Evolutionary conservation across 2,888 invertebrate species (phyloP).

Genomic region (Rhodophaea formosa): DNA sequence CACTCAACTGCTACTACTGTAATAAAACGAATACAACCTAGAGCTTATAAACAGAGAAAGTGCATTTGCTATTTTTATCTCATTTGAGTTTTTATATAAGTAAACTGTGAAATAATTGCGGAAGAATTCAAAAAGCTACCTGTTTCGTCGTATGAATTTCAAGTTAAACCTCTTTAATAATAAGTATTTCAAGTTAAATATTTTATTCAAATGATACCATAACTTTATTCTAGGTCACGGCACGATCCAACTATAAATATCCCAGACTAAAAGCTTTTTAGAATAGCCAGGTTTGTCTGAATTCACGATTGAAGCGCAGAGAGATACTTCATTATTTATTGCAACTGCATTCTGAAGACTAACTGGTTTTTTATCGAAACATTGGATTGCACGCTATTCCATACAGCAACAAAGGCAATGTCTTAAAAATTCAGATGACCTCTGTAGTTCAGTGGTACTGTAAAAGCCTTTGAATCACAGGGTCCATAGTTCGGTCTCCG

Average conservation of each 20-base stretch:
- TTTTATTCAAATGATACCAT: neutral
- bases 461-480: too few relatives aligned
- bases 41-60: too few relatives aligned
- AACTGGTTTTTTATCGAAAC: neutral
- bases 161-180: too few relatives aligned
- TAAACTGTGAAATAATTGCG: too few relatives aligned
- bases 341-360: neutral
- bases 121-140: neutral
- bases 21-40: too few relatives aligned
- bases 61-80: too few relatives aligned
- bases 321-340: conserved; percentile 10
- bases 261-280: conserved; percentile 54
- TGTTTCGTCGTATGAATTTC: too few relatives aligned
- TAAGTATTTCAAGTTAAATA: neutral
- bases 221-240: conserved; percentile 5
- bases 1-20: too few relatives aligned
- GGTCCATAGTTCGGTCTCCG: too few relatives aligned
- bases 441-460: too few relatives aligned
- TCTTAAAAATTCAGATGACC: too few relatives aligned
- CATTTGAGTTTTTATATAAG: too few relatives aligned
- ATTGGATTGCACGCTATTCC: neutral
- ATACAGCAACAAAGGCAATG: neutral
- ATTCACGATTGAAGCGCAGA: conserved; percentile 13
- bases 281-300: conserved; percentile 45
- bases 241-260: conserved; percentile 43